phyloP scores from a whole-genome alignment of 64 coral and sea anemone genomes.

The Montipora efflorescens region DNA sequence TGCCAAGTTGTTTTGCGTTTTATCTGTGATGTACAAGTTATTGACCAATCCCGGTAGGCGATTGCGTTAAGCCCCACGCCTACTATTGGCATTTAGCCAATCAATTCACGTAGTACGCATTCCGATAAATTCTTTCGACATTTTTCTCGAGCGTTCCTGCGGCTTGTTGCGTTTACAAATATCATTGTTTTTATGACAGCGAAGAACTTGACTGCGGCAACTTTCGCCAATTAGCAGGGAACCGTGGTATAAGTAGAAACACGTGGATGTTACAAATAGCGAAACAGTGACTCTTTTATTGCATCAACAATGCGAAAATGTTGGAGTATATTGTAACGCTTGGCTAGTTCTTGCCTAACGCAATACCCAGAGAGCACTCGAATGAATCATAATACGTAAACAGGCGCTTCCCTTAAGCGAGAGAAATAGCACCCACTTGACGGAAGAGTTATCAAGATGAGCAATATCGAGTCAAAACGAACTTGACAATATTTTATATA shows the following conservation, averaged over 20 bases:
- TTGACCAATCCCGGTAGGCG: conserved; percentile 64
- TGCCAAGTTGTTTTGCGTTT: conserved; percentile 93
- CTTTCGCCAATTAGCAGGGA: conserved; percentile 85
- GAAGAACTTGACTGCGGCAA: conserved; percentile 73
- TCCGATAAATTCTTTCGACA: conserved; percentile 76
- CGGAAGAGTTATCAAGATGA: conserved; percentile 15
- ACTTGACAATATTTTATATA: conserved; percentile 4
- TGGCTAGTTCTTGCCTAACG: neutral
- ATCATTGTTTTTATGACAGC: conserved; percentile 91
- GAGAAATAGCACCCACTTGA: conserved; percentile 17
- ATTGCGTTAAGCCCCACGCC: conserved; percentile 54
- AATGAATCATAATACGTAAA: conserved; percentile 28
- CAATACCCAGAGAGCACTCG: conserved; percentile 2
- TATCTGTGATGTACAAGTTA: conserved; percentile 81
- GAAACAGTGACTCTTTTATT: conserved; percentile 3
- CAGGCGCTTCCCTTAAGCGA: conserved; percentile 37
- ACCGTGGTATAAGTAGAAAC: conserved; percentile 7
- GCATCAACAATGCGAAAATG: conserved; percentile 18
- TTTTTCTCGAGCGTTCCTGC: conserved; percentile 89
- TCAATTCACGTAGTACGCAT: conserved; percentile 72
- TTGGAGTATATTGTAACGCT: neutral
- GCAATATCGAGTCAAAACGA: conserved; percentile 27
- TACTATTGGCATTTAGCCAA: conserved; percentile 77
- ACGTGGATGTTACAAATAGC: conserved; percentile 81
- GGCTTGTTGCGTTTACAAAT: conserved; percentile 83